Percentiles rank a stretch among this genome's conserved stretches.
Conservation (phyloP, 35 echinoderm and acorn worm species). For the Nesometra sesokonis region DNA sequence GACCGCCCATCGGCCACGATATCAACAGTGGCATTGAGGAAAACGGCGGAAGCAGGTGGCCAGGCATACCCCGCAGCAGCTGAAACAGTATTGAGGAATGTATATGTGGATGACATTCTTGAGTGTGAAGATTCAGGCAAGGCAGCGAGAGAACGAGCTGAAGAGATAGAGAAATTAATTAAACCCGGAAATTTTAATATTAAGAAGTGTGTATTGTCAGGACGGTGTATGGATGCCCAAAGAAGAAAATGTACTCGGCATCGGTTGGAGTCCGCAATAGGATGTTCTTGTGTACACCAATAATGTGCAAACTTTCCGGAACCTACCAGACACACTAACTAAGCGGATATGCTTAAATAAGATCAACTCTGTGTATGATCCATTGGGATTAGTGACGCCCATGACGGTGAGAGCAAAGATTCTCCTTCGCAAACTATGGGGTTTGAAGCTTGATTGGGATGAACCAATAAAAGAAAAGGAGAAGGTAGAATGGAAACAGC, state of each 20-base stretch:
- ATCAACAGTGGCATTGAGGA: conserved; percentile 22
- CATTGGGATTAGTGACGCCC: conserved; percentile 22
- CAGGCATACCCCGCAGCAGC: not conserved
- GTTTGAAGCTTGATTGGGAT: conserved; percentile 3
- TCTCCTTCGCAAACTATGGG: conserved; percentile 6
- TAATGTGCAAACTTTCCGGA: conserved; percentile 7
- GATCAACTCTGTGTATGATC: conserved; percentile 22
- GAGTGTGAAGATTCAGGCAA: not conserved
- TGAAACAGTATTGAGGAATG: conserved; percentile 1
- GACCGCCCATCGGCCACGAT: conserved; percentile 34
- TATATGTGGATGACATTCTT: conserved; percentile 20
- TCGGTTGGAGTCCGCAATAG: not conserved
- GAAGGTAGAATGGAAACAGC: not conserved
- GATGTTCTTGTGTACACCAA: conserved; percentile 1
- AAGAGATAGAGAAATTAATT: conserved; percentile 7
- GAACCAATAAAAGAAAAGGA: not conserved
- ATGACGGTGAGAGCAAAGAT: conserved; percentile 18
- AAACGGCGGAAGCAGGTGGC: conserved; percentile 15
- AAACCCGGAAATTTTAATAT: conserved; percentile 11
- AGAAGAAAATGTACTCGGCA: conserved; percentile 9
- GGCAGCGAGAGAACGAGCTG: not conserved
- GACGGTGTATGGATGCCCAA: not conserved
- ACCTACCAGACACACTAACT: conserved; percentile 12
- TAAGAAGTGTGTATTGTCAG: conserved; percentile 16
- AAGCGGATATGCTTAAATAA: conserved; percentile 27